Conservation (phyloP, 2,888 invertebrate species). For the Andrena minutula region DNA sequence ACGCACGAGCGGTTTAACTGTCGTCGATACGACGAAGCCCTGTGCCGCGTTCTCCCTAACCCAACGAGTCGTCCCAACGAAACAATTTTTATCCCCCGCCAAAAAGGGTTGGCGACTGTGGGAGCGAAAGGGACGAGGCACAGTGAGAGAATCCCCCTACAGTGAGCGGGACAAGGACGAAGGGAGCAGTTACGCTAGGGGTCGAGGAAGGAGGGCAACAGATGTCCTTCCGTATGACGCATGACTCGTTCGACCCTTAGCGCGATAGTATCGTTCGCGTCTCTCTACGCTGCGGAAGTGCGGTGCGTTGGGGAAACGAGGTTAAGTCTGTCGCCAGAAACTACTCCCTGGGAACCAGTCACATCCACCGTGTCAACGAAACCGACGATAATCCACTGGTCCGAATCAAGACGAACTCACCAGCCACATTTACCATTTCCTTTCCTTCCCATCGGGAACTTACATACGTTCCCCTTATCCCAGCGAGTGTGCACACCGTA, state of each 20-base stretch:
- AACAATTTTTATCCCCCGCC: constrained; percentile 41
- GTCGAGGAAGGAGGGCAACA: constrained; percentile 74
- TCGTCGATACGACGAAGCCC: constrained; percentile 39
- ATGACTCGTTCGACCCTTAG: constrained; percentile 66
- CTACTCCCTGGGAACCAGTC: constrained; percentile 41
- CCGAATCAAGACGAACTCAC: not conserved
- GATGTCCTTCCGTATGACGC: constrained; percentile 78
- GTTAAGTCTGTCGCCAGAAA: constrained; percentile 22
- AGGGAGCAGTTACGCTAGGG: constrained; percentile 34
- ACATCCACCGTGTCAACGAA: constrained; percentile 21
- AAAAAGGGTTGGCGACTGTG: constrained; percentile 26
- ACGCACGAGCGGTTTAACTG: constrained; percentile 60
- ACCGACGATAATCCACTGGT: not conserved
- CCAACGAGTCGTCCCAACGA: constrained; percentile 3
- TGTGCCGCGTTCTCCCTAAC: not conserved
- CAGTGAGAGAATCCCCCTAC: not conserved
- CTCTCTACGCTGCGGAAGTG: constrained; percentile 62
- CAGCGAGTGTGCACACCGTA: not conserved
- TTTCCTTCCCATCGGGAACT: not conserved
- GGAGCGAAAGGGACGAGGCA: not conserved
- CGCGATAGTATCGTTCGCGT: constrained; percentile 65
- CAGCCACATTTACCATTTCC: not conserved
- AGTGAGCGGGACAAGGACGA: constrained; percentile 5
- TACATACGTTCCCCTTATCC: not conserved
- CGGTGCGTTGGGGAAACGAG: constrained; percentile 37